Conservation (phyloP, 2,797 vertebrate species). For the Chiroxiphia lanceolata region DNA sequence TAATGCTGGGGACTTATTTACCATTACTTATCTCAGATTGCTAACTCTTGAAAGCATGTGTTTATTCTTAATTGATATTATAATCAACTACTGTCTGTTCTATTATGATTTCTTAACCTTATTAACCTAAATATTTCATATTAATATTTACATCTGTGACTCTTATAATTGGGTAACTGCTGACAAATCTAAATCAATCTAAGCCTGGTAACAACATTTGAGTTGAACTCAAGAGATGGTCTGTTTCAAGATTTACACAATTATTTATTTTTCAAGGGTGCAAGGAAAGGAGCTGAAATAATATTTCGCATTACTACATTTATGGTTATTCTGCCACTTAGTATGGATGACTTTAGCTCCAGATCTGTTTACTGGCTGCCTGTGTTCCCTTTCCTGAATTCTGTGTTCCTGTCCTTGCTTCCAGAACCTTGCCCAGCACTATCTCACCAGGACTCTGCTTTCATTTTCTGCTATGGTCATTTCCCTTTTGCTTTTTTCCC, state of each 20-base stretch:
- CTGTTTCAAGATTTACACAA: not conserved
- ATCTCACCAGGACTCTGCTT: not conserved
- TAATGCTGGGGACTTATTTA: slow-evolving; percentile 1
- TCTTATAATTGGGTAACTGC: not conserved
- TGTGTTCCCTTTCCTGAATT: not conserved
- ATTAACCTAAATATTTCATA: not conserved
- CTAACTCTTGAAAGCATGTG: not conserved
- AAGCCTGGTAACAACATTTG: not conserved
- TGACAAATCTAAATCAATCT: not conserved
- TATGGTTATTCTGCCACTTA: not conserved
- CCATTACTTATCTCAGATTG: not conserved
- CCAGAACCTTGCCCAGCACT: not conserved
- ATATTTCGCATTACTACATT: not conserved
- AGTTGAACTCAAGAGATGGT: not conserved
- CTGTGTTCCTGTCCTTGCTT: not conserved
- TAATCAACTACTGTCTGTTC: not conserved
- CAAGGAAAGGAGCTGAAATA: not conserved
- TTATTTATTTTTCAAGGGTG: not conserved
- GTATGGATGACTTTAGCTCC: not conserved
- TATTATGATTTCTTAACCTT: slow-evolving; percentile 10
- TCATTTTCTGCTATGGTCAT: not conserved
- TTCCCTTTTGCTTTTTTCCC: not conserved
- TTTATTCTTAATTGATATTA: not conserved
- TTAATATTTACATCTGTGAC: not conserved
- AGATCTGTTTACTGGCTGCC: not conserved